Evolutionary conservation across 2,113 vertebrate genomes (phyloP), one percentile per base, ranked within the genome.

Genomic region (Barnardius zonarius): DNA sequence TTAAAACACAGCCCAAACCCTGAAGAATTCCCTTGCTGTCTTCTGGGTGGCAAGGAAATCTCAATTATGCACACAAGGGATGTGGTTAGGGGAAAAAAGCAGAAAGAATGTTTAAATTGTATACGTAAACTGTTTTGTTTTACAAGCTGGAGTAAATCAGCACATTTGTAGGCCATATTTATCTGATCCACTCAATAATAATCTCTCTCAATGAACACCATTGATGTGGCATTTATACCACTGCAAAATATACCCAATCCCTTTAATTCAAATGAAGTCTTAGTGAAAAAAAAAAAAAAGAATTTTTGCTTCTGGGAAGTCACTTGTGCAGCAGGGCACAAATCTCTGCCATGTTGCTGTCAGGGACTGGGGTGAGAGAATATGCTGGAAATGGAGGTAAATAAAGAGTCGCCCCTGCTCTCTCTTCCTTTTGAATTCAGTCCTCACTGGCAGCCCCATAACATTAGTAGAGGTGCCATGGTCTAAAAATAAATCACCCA

Each of bases 41-140:
- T 97, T 79, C 97, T 96, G 97, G 97, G 98, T 97, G 98, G 97
- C 76, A 95, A 98, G 96, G 98, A 97, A 97, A 97, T 97, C 94
- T 97, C 98, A 97, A 98, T 98, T 97, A 97, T 95, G 93, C 97
- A 96, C 97, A 96, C 94, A 92, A 96, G 96, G 98, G 98, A 98
- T 98, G 98, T 98, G 98, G 98, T 98, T 98, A 93, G 64, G 97
- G 96, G 95, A 68, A 1, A 64, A 92, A 74, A 16, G 94, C 88
- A 94, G 96, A 97, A 97, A 97, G 98, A 97, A 98, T 96, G 97
- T 97, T 98, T 97, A 97, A 97, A 98, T 98, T 98, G 98, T 98
- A 95, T 97, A 97, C 95, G 97, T 98, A 98, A 98, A 98, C 96
- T 97, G 98, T 98, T 98, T 97, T 97, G 97, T 96, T 98, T 97